Base-by-base conservation (phyloP, 1,140 invertebrate species). In the Chymomyza costata region DNA sequence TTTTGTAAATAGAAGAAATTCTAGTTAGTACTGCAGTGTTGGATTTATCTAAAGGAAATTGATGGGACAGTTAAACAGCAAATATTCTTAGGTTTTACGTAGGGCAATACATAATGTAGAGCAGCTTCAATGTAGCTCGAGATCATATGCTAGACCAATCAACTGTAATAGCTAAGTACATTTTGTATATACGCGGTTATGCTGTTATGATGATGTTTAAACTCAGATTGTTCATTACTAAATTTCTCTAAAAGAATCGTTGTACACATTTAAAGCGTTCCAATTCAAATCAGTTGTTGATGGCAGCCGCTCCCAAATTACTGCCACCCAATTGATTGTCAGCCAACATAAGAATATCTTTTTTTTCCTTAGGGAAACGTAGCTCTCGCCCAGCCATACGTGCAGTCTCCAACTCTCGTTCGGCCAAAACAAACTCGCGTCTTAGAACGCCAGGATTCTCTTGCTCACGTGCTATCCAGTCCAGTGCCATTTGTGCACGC, bases 401-500 rank as follows among this genome's bases (percentile, higher is more conserved):
- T 6, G 95, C 95, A n/a, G 93, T 91, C 78, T 96, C 94, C 17
- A 97, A 88, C 86, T 98, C 96, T 19, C 93, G 87, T 84, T 97
- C 94, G 1, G 95, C 94, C 37, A 92, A 88, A 28, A 92, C 90
- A 37, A 97, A 87, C 85, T 97, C 95, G 56, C 91, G 89, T 0
- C 91, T 88, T 10, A 97, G 91, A 19, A 95, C 91, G 0, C 94
- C 94, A 11, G 89, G 88, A 43, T 89, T 91, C 71, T 97, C 95
- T 50, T 95, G 92, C 69, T 96, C 94, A 8, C 92, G 87, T 1
- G 95, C 93, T n/a, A 97, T 96, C 95, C 95, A 97, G 83, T 97
- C 95, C 13, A 96, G 88, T 0, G 95, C 95, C 96, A 98, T 97
- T 86, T 97, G 95, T 43, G 94, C 94, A 41, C 96, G 89, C 96